Evolutionary conservation across 2,888 invertebrate species (phyloP).

Genomic region (Sarcophaga subvicina): DNA sequence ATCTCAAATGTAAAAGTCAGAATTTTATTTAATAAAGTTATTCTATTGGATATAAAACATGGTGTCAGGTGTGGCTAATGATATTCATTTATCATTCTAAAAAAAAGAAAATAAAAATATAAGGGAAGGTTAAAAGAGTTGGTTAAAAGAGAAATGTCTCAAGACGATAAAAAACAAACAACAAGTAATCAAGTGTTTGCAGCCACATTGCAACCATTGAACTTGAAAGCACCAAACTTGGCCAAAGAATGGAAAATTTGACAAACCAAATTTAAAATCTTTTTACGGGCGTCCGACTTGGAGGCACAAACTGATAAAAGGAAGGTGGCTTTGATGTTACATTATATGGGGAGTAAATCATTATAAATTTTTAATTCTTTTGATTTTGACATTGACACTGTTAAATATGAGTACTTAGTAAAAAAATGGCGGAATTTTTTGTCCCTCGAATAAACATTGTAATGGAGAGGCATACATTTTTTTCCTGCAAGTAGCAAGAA

Average conservation of each 20-base stretch:
- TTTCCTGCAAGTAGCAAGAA: constrained; percentile 24
- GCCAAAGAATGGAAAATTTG: constrained; percentile 45
- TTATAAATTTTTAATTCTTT: constrained; percentile 49
- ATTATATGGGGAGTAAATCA: constrained; percentile 42
- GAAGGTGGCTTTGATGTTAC: constrained; percentile 41
- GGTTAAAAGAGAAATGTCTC: too few species aligned
- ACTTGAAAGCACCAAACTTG: constrained; percentile 26
- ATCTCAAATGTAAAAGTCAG: too few species aligned
- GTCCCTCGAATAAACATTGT: constrained; percentile 24
- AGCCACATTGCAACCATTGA: too few species aligned
- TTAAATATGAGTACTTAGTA: constrained; percentile 41
- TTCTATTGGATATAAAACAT: constrained; percentile 18
- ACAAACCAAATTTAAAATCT: constrained; percentile 37
- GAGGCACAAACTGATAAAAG: neutral
- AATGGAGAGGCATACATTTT: neutral
- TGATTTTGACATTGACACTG: constrained; percentile 42
- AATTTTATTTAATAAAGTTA: too few species aligned
- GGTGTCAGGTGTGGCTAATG: constrained; percentile 34
- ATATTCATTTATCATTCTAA: constrained; percentile 9
- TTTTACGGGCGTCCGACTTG: constrained; percentile 33
- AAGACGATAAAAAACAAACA: too few species aligned
- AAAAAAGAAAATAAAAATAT: neutral
- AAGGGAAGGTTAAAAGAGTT: neutral
- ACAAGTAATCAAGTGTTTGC: too few species aligned
- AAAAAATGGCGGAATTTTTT: constrained; percentile 41